phyloP scores from a whole-genome alignment of 1,140 invertebrate species.

The Bicyclus anynana region DNA sequence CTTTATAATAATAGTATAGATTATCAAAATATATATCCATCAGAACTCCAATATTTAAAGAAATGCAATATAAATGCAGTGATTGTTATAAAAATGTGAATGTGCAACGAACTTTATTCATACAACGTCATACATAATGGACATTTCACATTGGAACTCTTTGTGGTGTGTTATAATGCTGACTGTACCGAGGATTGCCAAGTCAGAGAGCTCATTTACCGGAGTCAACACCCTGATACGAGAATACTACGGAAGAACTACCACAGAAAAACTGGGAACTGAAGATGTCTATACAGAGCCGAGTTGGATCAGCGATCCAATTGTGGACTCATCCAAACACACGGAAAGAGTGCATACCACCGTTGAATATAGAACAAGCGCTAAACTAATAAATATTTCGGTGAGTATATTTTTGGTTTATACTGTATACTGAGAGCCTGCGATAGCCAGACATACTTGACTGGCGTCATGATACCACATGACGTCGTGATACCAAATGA shows the following conservation, averaged over 20 bases:
- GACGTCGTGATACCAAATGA: too few relatives aligned
- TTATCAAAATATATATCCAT: too few relatives aligned
- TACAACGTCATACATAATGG: not conserved
- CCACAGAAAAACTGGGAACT: conserved; percentile 5
- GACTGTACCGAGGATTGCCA: conserved; percentile 19
- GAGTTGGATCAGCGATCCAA: not conserved
- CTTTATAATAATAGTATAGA: too few relatives aligned
- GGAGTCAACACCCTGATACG: conserved; percentile 20
- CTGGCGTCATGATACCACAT: too few relatives aligned
- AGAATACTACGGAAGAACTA: conserved; percentile 15
- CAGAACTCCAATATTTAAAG: too few relatives aligned
- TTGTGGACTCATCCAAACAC: not conserved
- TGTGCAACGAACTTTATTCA: not conserved
- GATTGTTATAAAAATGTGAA: not conserved
- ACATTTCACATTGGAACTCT: conserved; percentile 35
- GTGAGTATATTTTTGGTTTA: not conserved
- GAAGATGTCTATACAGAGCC: too few relatives aligned
- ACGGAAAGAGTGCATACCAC: not conserved
- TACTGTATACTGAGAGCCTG: too few relatives aligned
- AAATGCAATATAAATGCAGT: not conserved
- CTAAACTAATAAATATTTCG: not conserved
- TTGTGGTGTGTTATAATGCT: conserved; percentile 33
- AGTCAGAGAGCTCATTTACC: conserved; percentile 11
- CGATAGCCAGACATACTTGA: too few relatives aligned
- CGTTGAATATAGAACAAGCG: not conserved